A percentile compares a stretch with the other conserved stretches of the same genome.
Evolutionary conservation across 2,797 vertebrate genomes (phyloP).

Genomic region (Scolopax rusticola): DNA sequence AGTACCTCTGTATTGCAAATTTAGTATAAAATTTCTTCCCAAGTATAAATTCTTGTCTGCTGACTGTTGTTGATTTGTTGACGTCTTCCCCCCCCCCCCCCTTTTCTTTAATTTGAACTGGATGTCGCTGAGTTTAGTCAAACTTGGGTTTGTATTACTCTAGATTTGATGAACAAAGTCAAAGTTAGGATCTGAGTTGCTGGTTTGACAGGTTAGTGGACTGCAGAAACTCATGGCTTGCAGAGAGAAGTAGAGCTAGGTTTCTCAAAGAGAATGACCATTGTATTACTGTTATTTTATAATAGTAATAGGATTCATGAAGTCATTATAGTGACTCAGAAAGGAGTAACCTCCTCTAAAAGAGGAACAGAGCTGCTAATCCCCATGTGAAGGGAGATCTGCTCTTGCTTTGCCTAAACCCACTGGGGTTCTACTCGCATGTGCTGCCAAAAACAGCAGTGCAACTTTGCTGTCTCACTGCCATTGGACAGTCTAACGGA

Average conservation of each 20-base stretch:
- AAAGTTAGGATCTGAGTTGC: not conserved
- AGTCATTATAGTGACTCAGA: not conserved
- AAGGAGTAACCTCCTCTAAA: not conserved
- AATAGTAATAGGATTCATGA: not conserved
- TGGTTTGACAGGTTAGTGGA: not conserved
- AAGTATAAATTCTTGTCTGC: not conserved
- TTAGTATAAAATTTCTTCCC: not conserved
- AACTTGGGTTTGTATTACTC: not conserved
- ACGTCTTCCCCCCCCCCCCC: no score
- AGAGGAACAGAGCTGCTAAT: constrained; percentile 5
- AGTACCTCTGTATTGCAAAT: not conserved
- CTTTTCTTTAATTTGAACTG: not conserved
- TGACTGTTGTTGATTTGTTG: not conserved
- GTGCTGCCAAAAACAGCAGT: constrained; percentile 1
- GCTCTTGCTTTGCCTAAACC: not conserved
- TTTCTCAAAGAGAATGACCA: not conserved
- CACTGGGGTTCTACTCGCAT: not conserved
- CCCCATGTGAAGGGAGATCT: fast-evolving
- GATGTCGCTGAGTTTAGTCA: not conserved
- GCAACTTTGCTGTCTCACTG: not conserved
- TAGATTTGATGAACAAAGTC: not conserved
- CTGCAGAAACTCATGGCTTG: not conserved
- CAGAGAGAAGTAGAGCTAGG: not conserved
- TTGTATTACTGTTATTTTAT: not conserved
- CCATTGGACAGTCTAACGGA: not conserved